Percentiles rank a stretch among this genome's conserved stretches.
Conservation (phyloP, 2,113 vertebrate genomes). For the Heterocephalus glaber region DNA sequence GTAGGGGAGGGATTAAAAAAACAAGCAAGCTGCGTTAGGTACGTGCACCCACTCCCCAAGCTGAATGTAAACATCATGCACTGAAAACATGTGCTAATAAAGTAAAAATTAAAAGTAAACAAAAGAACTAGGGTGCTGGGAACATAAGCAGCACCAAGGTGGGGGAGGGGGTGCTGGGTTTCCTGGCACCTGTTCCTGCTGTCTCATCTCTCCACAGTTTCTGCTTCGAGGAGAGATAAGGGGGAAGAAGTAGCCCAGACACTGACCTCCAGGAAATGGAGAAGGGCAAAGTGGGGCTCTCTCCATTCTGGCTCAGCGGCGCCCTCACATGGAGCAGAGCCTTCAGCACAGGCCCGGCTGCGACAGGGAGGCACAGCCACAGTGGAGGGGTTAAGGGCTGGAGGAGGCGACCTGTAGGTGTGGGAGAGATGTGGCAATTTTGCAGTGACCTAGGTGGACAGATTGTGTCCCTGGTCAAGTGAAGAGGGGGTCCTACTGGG, state of each 20-base stretch:
- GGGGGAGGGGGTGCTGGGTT: not conserved
- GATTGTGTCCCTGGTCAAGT: not conserved
- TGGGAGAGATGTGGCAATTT: not conserved
- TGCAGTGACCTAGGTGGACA: not conserved
- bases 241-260: not conserved
- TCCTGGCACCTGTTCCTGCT: not conserved
- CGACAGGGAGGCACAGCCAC: not conserved
- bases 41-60: not conserved
- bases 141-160: not conserved
- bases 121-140: not conserved
- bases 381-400: not conserved
- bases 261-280: not conserved
- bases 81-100: not conserved
- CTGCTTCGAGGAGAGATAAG: not conserved
- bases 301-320: fast-evolving
- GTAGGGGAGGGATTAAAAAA: not conserved
- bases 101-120: not conserved
- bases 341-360: not conserved
- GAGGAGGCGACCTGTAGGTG: not conserved
- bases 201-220: not conserved
- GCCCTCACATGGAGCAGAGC: not conserved
- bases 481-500: not conserved
- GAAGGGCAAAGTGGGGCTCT: not conserved
- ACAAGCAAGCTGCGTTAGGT: not conserved
- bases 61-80: not conserved